These are phyloP conservation scores for Erebia palarica DNA, from an alignment of 2,888 invertebrate genomes.

Conservation along the genomic window DNA sequence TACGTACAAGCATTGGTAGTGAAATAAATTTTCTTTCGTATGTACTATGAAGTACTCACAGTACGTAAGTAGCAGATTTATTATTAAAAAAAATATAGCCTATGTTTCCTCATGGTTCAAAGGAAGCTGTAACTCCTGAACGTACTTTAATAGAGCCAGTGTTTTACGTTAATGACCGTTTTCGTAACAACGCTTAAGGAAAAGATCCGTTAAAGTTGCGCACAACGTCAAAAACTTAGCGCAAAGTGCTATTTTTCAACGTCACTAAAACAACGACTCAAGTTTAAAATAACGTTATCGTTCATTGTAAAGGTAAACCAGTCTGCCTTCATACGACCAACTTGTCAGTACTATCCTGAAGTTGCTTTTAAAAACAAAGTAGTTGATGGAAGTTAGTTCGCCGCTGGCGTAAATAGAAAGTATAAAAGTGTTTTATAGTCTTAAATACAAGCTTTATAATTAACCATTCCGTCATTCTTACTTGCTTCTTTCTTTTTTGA, in stretches of 20 bases:
- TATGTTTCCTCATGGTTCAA: conserved; percentile 11
- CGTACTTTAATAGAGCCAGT: conserved; percentile 42
- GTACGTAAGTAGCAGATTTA: conserved; percentile 71
- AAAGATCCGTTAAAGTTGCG: conserved; percentile 47
- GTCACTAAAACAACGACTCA: conserved; percentile 47
- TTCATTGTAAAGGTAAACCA: conserved; percentile 42
- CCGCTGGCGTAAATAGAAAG: neutral
- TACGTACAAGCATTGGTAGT: conserved; percentile 72
- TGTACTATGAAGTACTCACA: conserved; percentile 60
- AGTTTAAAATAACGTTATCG: conserved; percentile 45
- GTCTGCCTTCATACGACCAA: conserved; percentile 33
- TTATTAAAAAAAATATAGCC: conserved; percentile 48
- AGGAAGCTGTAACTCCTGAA: conserved; percentile 33
- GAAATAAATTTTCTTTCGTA: conserved; percentile 56
- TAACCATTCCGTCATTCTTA: neutral
- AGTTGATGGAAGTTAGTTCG: neutral
- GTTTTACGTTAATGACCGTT: conserved; percentile 47
- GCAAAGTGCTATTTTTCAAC: conserved; percentile 56
- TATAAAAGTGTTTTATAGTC: neutral
- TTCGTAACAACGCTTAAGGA: conserved; percentile 45
- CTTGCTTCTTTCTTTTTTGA: neutral
- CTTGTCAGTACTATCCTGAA: conserved; percentile 21
- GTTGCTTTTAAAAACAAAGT: conserved; percentile 23
- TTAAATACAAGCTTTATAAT: neutral
- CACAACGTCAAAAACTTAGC: conserved; percentile 55